A percentile compares a stretch with the other conserved stretches of the same genome.
phyloP scores from a whole-genome alignment of 2,888 invertebrate genomes.

The Hirudinaria manillensis region DNA sequence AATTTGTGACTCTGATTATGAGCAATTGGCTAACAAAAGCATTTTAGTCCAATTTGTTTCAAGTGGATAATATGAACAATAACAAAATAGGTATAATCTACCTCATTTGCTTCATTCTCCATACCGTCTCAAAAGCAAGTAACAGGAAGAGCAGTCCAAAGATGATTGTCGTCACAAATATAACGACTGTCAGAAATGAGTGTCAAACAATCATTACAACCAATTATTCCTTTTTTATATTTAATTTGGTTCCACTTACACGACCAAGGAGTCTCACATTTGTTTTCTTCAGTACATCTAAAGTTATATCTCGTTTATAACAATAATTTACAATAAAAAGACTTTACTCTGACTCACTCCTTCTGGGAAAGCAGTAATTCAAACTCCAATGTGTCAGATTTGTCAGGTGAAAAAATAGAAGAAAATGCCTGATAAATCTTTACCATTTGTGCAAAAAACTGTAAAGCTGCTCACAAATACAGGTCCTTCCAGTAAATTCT shows the following conservation, averaged over 20 bases:
- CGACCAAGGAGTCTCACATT: slow-evolving; percentile 12
- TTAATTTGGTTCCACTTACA: neutral
- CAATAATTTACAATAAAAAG: no score
- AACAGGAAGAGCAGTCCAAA: slow-evolving; percentile 29
- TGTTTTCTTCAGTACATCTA: neutral
- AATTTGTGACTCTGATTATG: no score
- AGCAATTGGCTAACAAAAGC: no score
- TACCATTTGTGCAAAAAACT: neutral
- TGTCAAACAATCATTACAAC: neutral
- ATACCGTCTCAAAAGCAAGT: slow-evolving; percentile 18
- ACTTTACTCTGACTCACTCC: no score
- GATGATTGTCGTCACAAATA: slow-evolving; percentile 27
- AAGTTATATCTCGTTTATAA: neutral
- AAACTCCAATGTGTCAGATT: slow-evolving; percentile 13
- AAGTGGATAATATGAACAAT: no score
- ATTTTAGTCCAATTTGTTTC: no score
- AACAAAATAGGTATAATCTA: no score
- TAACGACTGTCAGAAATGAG: slow-evolving; percentile 15
- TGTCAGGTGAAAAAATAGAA: no score
- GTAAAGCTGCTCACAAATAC: slow-evolving; percentile 7
- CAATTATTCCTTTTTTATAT: no score
- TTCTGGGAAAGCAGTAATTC: neutral
- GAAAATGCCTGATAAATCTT: neutral
- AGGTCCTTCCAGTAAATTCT: slow-evolving; percentile 14
- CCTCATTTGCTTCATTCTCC: slow-evolving; percentile 33